Percentiles rank a stretch among this genome's conserved stretches.
phyloP scores from a whole-genome alignment of 2,888 invertebrate species.

The Hofmannophila pseudospretella region DNA sequence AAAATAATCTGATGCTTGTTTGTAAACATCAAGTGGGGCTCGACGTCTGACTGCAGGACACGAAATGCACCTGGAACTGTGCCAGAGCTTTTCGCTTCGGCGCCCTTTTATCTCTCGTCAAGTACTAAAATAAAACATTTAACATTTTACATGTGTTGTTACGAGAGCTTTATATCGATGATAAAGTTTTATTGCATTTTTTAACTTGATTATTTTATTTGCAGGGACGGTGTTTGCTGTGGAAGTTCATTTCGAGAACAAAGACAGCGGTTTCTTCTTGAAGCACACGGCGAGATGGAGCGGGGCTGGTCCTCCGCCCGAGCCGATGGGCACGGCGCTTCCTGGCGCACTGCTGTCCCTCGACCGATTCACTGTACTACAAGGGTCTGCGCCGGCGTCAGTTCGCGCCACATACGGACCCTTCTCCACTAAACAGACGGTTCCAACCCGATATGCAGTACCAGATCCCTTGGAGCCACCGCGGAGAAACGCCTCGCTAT shows the following conservation, averaged over 20 bases:
- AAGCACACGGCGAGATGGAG: conserved; percentile 88
- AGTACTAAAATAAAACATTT: conserved; percentile 51
- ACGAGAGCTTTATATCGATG: conserved; percentile 29
- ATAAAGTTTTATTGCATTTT: conserved; percentile 31
- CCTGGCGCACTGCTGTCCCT: conserved; percentile 86
- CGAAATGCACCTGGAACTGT: conserved; percentile 49
- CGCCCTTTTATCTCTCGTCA: conserved; percentile 57
- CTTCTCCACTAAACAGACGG: conserved; percentile 96
- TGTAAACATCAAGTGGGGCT: conserved; percentile 49
- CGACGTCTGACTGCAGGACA: conserved; percentile 43
- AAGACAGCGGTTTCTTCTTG: conserved; percentile 93
- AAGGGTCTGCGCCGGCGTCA: conserved; percentile 93
- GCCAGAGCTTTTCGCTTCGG: conserved; percentile 51
- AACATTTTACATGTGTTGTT: conserved; percentile 48
- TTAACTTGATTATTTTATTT: conserved; percentile 47
- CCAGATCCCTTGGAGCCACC: conserved; percentile 88
- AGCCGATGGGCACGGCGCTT: conserved; percentile 65
- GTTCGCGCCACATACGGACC: conserved; percentile 96
- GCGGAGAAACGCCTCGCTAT: conserved; percentile 76
- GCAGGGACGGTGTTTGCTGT: conserved; percentile 84
- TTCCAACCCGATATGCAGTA: conserved; percentile 92
- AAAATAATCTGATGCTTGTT: conserved; percentile 45
- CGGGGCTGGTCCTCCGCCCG: conserved; percentile 69
- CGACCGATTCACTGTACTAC: conserved; percentile 94
- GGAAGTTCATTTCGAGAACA: conserved; percentile 94